These are phyloP conservation scores for Drosophila suboccidentalis DNA, from an alignment of 2,888 invertebrate species.

Conservation along the genomic window DNA sequence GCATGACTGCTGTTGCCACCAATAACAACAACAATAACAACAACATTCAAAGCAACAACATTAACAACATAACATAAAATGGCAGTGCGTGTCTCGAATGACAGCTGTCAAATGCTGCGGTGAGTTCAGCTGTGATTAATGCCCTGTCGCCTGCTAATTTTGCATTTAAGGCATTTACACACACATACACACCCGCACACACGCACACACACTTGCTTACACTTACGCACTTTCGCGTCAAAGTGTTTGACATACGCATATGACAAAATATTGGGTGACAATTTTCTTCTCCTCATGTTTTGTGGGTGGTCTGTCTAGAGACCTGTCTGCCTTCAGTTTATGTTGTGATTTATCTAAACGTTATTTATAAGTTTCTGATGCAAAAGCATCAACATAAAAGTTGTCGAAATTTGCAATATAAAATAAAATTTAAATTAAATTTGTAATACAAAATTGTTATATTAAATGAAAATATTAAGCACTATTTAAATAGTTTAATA, in stretches of 20 bases:
- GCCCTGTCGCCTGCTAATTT: slow-evolving; percentile 55
- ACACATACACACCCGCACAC: slow-evolving; percentile 10
- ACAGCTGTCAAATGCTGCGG: slow-evolving; percentile 73
- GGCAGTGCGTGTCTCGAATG: slow-evolving; percentile 64
- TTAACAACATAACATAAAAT: slow-evolving; percentile 47
- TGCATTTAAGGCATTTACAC: slow-evolving; percentile 53
- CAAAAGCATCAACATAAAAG: slow-evolving; percentile 1
- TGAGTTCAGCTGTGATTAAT: slow-evolving; percentile 62
- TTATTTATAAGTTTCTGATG: slow-evolving; percentile 13
- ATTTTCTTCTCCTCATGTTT: slow-evolving; percentile 7
- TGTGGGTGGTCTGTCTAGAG: slow-evolving; percentile 36
- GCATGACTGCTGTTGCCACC: slow-evolving; percentile 46
- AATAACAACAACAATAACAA: slow-evolving; percentile 9
- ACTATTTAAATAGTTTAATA: background rate
- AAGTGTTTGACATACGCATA: slow-evolving; percentile 28
- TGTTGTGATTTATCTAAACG: slow-evolving; percentile 28
- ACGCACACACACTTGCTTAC: slow-evolving; percentile 4
- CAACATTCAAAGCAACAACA: slow-evolving; percentile 28
- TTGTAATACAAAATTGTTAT: no score
- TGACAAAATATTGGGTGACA: slow-evolving; percentile 53
- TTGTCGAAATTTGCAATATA: background rate
- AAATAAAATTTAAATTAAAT: background rate
- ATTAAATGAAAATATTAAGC: no score
- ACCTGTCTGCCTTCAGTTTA: slow-evolving; percentile 31
- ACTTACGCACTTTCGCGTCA: slow-evolving; percentile 31